These are phyloP conservation scores for Pheosia tremula DNA, from an alignment of 2,888 invertebrate species.

Conservation along the genomic window DNA sequence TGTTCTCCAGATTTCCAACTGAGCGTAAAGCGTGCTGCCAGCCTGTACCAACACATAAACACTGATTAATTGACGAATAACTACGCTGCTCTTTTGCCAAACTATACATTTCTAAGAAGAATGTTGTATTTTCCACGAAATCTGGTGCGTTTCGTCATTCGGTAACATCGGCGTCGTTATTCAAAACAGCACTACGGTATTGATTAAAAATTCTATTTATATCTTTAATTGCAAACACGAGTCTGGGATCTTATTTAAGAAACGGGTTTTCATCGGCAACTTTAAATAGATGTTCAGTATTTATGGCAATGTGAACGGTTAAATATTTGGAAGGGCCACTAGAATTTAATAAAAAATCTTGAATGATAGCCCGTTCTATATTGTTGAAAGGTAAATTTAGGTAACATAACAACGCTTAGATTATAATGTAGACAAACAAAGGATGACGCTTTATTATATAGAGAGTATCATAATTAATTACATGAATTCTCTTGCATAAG, in stretches of 20 bases:
- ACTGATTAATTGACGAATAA: slow-evolving; percentile 19
- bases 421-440: too few species aligned
- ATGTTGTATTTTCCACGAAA: slow-evolving; percentile 16
- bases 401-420: too few species aligned
- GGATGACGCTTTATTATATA: too few species aligned
- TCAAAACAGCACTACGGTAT: slow-evolving; percentile 5
- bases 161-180: slow-evolving; percentile 10
- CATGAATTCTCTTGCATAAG: too few species aligned
- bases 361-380: background rate
- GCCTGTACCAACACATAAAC: slow-evolving; percentile 82
- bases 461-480: too few species aligned
- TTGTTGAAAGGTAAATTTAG: too few species aligned
- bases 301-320: slow-evolving; percentile 12
- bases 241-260: slow-evolving; percentile 31
- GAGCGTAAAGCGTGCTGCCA: slow-evolving; percentile 93
- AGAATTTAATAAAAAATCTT: too few species aligned
- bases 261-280: slow-evolving; percentile 32
- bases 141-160: slow-evolving; percentile 7
- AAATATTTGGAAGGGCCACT: too few species aligned
- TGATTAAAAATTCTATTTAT: slow-evolving; percentile 14
- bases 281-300: slow-evolving; percentile 15
- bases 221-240: slow-evolving; percentile 11
- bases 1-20: slow-evolving; percentile 90
- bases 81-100: slow-evolving; percentile 7
- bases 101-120: slow-evolving; percentile 16